Evolutionary conservation across 2,113 vertebrate genomes (phyloP), one percentile per base, ranked within the genome.

Genomic region (Hylia prasina): DNA sequence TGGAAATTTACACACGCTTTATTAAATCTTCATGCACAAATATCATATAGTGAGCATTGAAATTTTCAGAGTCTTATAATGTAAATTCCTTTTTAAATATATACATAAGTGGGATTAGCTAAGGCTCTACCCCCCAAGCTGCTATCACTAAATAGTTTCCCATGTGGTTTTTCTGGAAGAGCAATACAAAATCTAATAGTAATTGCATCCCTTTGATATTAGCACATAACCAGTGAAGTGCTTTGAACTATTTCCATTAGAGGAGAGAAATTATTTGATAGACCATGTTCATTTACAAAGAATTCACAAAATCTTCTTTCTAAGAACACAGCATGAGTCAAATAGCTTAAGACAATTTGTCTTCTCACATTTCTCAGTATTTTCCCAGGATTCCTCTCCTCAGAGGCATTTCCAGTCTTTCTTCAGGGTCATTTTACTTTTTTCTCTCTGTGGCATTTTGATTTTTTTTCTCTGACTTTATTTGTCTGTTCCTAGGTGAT

Each of bases 291-390:
- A 65, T 92, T 86, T 94, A 79, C 51, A 60, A 85, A 80, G 70
- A 92, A 85, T 65, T 90, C 79, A 92, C 51, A 83, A 93, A 83
- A 69, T 53, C n/a, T 68, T 68, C 37, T 82, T 91, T 92, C 66
- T 57, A 57, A 65, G 54, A 95, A 58, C 63, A 77, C 45, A 93
- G 82, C 48, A 39, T 53, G 79, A 82, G 57, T 88, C 87, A 65
- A 85, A 75, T 68, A 79, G 48, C 63, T 69, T 53, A 37, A 86
- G 54, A 88, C 45, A 77, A 73, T 90, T 90, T 88, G 63, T 90
- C 44, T 92, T 90, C 60, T 80, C 54, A 54, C 39, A 53, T 72
- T 93, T 93, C 63, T 87, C 80, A 90, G 54, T 27, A 58, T 44
- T 92, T 94, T 94, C 68, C 54, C 50, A 80, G 23, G 13, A 75